Conservation (phyloP, 2,797 vertebrate genomes). For the Amniataba percoides region DNA sequence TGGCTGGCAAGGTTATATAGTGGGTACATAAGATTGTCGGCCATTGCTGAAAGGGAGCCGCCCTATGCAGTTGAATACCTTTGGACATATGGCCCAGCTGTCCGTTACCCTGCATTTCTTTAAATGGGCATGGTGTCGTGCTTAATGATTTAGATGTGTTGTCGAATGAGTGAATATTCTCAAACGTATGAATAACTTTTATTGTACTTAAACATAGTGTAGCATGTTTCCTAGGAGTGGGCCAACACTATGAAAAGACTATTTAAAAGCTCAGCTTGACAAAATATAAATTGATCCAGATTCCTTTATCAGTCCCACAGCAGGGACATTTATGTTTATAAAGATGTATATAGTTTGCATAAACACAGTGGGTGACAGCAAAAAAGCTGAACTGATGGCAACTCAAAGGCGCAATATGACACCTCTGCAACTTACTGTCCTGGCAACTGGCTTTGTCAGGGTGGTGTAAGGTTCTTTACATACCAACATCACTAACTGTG, state of each 20-base stretch:
- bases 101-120: constrained; percentile 3
- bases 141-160: constrained; percentile 18
- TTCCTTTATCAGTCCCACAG: too few relatives aligned
- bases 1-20: not conserved
- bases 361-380: not conserved
- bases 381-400: not conserved
- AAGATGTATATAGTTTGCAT: not conserved
- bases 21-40: constrained; percentile 29
- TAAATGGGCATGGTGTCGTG: not conserved
- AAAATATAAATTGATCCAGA: too few relatives aligned
- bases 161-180: not conserved
- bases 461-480: constrained; percentile 57
- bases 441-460: constrained; percentile 30
- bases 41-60: constrained; percentile 68
- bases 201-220: too few relatives aligned
- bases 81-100: constrained; percentile 60
- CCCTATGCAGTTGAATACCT: constrained; percentile 63
- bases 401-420: not conserved
- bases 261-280: not conserved
- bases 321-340: too few relatives aligned
- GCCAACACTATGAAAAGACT: not conserved
- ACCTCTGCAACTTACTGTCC: not conserved
- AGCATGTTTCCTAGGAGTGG: not conserved
- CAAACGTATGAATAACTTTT: not conserved
- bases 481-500: constrained; percentile 37